Evolutionary conservation across 2,888 invertebrate species (phyloP).

Genomic region (Ernsta delagoae): DNA sequence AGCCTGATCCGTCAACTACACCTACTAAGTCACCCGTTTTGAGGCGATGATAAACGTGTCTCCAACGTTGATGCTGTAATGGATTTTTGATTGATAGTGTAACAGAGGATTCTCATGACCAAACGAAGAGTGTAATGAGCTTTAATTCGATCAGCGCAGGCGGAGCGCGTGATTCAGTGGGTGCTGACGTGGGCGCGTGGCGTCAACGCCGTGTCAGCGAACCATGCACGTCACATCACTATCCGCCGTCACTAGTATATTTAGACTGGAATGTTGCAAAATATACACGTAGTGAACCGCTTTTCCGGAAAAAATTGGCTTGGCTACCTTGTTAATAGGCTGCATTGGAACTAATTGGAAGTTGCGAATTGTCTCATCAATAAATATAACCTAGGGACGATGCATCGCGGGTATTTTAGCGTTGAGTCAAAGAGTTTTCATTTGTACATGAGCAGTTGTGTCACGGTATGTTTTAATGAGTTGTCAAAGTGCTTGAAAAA

Average conservation of each 20-base stretch:
- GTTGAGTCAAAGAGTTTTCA: too few relatives aligned
- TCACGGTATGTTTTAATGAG: too few relatives aligned
- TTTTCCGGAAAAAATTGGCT: conserved; percentile 71
- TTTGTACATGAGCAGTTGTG: too few relatives aligned
- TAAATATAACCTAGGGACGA: background rate
- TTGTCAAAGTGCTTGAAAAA: too few relatives aligned
- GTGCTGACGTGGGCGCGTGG: conserved; percentile 58
- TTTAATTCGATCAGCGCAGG: conserved; percentile 36
- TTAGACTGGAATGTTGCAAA: conserved; percentile 76
- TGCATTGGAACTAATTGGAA: background rate
- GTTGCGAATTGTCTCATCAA: background rate
- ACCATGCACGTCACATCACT: conserved; percentile 51
- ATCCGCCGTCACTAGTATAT: conserved; percentile 68
- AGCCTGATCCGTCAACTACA: too few relatives aligned
- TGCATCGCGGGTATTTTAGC: too few relatives aligned
- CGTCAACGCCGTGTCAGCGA: conserved; percentile 52
- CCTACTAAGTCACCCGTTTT: too few relatives aligned
- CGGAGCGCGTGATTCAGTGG: conserved; percentile 69
- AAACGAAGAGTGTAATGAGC: conserved; percentile 34
- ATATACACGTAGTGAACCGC: conserved; percentile 59
- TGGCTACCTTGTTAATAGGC: conserved; percentile 54
- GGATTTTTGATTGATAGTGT: conserved; percentile 25
- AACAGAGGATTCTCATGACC: conserved; percentile 24
- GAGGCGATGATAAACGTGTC: too few relatives aligned
- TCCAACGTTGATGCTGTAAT: conserved; percentile 8